Percentiles rank a stretch among this genome's conserved stretches.
Conservation (phyloP, 2,888 invertebrate species). For the Apamea anceps region DNA sequence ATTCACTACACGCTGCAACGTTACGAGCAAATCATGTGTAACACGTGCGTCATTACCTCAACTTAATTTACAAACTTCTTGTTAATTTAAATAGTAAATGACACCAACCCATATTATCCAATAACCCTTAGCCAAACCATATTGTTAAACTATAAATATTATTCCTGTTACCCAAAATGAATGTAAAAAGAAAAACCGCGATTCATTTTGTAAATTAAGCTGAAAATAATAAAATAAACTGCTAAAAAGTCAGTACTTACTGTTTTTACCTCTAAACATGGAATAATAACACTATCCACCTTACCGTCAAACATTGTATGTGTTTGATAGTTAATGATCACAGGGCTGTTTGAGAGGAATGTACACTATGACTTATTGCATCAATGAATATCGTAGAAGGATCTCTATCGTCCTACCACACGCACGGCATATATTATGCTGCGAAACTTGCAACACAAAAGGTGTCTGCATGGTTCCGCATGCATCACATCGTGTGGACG, state of each 20-base stretch:
- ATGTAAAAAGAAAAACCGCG: neutral
- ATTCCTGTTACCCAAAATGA: constrained; percentile 7
- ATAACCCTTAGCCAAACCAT: neutral
- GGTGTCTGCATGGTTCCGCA: too few relatives aligned
- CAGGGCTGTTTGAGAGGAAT: constrained; percentile 24
- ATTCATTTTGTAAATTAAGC: constrained; percentile 56
- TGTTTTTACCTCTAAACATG: constrained; percentile 46
- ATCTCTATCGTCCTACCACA: neutral
- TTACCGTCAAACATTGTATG: constrained; percentile 24
- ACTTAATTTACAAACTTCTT: constrained; percentile 57
- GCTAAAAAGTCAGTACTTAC: constrained; percentile 55
- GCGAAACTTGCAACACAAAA: neutral
- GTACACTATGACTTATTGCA: neutral
- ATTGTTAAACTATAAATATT: neutral
- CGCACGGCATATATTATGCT: too few relatives aligned
- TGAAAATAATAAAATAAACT: constrained; percentile 35
- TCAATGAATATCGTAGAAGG: neutral
- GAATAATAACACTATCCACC: constrained; percentile 40
- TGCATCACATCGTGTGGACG: neutral
- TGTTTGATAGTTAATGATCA: constrained; percentile 24
- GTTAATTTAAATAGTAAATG: neutral
- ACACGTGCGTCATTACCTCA: constrained; percentile 33
- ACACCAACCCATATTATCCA: neutral
- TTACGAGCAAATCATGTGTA: constrained; percentile 30
- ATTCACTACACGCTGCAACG: constrained; percentile 42